These are phyloP conservation scores for Sebastes schlegelii DNA, from an alignment of 2,113 vertebrate genomes.

Conservation along the genomic window DNA sequence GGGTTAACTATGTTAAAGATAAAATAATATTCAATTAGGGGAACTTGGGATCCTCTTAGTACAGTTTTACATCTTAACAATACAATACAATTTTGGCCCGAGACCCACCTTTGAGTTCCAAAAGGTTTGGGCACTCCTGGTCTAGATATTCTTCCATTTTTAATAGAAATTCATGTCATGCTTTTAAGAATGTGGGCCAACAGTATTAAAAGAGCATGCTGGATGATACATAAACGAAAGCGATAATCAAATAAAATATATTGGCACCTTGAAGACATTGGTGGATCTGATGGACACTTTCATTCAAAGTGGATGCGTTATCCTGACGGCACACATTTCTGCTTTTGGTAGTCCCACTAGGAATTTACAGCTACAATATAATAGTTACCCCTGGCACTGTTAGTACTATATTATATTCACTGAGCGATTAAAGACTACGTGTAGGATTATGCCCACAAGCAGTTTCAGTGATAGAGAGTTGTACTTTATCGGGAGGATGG, in stretches of 20 bases:
- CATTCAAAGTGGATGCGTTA: slow-evolving; percentile 25
- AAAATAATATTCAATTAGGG: too few species aligned
- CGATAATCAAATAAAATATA: slow-evolving; percentile 20
- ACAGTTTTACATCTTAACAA: too few species aligned
- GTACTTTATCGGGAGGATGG: slow-evolving; percentile 12
- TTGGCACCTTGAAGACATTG: not conserved
- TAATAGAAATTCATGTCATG: not conserved
- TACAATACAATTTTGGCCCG: too few species aligned
- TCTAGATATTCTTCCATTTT: not conserved
- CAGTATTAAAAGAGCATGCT: not conserved
- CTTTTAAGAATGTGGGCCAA: not conserved
- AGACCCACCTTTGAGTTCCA: too few species aligned
- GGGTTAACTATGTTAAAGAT: too few species aligned
- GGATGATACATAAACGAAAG: not conserved
- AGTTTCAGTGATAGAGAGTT: slow-evolving; percentile 12
- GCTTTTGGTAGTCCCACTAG: slow-evolving; percentile 24
- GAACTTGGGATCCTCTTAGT: too few species aligned
- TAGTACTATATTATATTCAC: slow-evolving; percentile 25
- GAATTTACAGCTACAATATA: slow-evolving; percentile 47
- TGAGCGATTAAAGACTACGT: slow-evolving; percentile 35
- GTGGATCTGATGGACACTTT: slow-evolving; percentile 6
- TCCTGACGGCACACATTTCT: slow-evolving; percentile 40
- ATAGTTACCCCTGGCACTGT: slow-evolving; percentile 27
- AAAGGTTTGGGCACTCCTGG: too few species aligned
- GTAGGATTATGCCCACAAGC: slow-evolving; percentile 35